Evolutionary conservation across 2,797 vertebrate genomes (phyloP).

Genomic region (Periophthalmus magnuspinnatus): DNA sequence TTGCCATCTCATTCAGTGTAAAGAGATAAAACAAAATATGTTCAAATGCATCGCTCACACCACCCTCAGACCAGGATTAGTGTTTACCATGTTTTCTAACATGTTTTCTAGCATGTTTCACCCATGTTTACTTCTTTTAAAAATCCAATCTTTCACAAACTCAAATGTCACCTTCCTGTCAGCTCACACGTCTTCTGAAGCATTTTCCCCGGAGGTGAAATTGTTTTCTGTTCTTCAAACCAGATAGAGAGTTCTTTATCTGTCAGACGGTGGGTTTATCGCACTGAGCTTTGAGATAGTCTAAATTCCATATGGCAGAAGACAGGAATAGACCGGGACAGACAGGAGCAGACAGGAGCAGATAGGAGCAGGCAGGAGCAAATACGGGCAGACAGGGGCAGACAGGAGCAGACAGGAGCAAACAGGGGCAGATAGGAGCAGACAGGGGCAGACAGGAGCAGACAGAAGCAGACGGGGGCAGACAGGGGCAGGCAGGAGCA

Average conservation of each 20-base stretch:
- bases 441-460: too few relatives aligned
- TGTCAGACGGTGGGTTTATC: conserved; percentile 31
- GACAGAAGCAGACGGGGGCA: conserved; percentile 16
- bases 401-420: too few relatives aligned
- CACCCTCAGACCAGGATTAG: neutral
- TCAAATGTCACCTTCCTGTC: neutral
- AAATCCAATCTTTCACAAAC: neutral
- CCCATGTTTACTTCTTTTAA: neutral
- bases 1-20: too few relatives aligned
- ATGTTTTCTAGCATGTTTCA: neutral
- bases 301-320: conserved; percentile 15
- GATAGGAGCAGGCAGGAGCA: neutral
- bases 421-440: too few relatives aligned
- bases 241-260: conserved; percentile 10
- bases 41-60: too few relatives aligned
- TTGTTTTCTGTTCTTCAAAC: too few relatives aligned
- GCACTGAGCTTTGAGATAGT: conserved; percentile 17
- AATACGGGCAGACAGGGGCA: conserved; percentile 22
- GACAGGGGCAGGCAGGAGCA: too few relatives aligned
- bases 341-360: conserved; percentile 13
- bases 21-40: too few relatives aligned
- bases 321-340: conserved; percentile 2
- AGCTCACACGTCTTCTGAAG: neutral
- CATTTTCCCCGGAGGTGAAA: too few relatives aligned
- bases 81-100: too few relatives aligned